Base-by-base conservation (phyloP, 1,140 invertebrate species). In the Leptopilina boulardi region DNA sequence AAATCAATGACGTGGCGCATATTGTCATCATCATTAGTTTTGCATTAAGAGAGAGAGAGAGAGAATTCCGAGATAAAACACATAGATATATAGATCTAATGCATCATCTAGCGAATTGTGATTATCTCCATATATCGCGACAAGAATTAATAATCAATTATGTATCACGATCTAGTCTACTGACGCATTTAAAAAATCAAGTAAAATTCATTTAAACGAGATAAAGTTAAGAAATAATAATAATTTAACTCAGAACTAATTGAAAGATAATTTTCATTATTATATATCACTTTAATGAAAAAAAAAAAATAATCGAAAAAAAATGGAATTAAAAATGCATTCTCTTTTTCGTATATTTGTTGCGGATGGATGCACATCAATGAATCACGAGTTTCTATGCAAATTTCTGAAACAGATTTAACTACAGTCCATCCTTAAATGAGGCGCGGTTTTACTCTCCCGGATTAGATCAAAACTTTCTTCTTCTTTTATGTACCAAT, bases 351-450 rank as follows among this genome's bases (percentile, higher is more conserved):
- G 8, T 3, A 23, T 56, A 26, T 13, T 44, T 56, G 21, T 56
- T 6, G 11, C 10, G 54, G 54, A 19, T 23, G 19, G 54, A 23
- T 56, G 18, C 21, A 19, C 54, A 19, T 56, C 18, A 9, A 21
- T 56, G 21, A 56, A 56, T 56, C 19, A n/a, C 21, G 54, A 56
- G 54, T 56, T 56, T 56, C 54, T 56, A 56, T 56, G 54, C 21
- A 56, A 56, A 56, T 56, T 56, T 56, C 10, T 23, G 19, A 10
- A 56, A 56, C 19, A 21, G 8, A 23, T 56, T n/a, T 2, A 6
- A 23, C 54, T 56, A 8, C 54, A 21, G 21, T 9, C 10, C 18
- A 21, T 56, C 54, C 18, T 56, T 10, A 11, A 23, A 19, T 9
- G 10, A 56, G 21, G 5, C 3, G 54, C 54, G 11, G 54, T 56